Percentiles rank a stretch among this genome's conserved stretches.
These are phyloP conservation scores for Hyalella azteca DNA, from an alignment of 2,888 invertebrate genomes.

Conservation along the genomic window DNA sequence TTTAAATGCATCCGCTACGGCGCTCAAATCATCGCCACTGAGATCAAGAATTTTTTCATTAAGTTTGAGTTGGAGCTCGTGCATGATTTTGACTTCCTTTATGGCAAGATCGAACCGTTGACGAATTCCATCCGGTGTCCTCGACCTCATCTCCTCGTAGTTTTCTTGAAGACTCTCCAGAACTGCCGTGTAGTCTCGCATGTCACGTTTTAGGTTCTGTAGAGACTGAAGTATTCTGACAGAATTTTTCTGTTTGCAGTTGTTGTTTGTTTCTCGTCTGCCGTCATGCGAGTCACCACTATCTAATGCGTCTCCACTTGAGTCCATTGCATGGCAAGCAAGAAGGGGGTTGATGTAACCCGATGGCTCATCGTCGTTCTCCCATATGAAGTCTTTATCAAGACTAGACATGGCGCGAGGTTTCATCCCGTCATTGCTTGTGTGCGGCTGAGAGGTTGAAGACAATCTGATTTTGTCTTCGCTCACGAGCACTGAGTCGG, in stretches of 20 bases:
- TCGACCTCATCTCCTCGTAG: conserved; percentile 37
- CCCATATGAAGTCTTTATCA: no score
- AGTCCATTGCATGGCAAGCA: no score
- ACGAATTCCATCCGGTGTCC: conserved; percentile 45
- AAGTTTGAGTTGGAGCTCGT: conserved; percentile 34
- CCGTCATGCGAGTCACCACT: no score
- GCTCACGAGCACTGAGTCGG: neutral
- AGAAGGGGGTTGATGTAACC: no score
- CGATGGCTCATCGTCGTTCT: no score
- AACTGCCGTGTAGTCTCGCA: neutral
- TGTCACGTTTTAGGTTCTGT: neutral
- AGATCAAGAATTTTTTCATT: conserved; percentile 30
- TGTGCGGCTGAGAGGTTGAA: no score
- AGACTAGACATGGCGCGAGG: no score
- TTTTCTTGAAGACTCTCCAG: conserved; percentile 1
- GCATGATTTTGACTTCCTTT: conserved; percentile 18
- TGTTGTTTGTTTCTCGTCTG: conserved; percentile 6
- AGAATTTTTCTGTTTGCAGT: conserved; percentile 8
- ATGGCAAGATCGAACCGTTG: conserved; percentile 49
- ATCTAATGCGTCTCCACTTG: no score
- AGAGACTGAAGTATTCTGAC: neutral
- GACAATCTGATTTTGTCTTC: no score
- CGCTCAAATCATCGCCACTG: conserved; percentile 15
- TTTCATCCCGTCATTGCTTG: no score
- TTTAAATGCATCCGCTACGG: conserved; percentile 37